Evolutionary conservation across 2,888 invertebrate genomes (phyloP).

Genomic region (Crematogaster levior): DNA sequence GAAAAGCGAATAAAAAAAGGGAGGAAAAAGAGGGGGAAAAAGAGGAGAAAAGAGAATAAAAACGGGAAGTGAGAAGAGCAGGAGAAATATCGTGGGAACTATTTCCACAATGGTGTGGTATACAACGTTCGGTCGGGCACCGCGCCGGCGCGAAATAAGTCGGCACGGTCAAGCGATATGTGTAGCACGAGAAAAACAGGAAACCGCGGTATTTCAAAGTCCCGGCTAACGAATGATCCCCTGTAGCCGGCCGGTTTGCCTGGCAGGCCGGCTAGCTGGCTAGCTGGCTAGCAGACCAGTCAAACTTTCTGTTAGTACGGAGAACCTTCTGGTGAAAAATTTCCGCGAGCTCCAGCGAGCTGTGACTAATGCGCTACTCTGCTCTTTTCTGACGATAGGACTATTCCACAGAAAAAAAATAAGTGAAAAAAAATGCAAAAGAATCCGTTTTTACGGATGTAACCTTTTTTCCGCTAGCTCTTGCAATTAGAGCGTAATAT

Average conservation of each 20-base stretch:
- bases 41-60: background rate
- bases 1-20: background rate
- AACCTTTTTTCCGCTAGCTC: background rate
- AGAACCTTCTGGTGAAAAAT: slow-evolving; percentile 64
- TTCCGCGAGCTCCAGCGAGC: slow-evolving; percentile 63
- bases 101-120: slow-evolving; percentile 45
- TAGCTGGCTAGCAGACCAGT: slow-evolving; percentile 56
- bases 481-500: background rate
- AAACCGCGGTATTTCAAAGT: slow-evolving; percentile 72
- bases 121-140: slow-evolving; percentile 46
- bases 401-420: background rate
- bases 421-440: background rate
- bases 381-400: slow-evolving; percentile 10
- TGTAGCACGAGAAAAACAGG: slow-evolving; percentile 70
- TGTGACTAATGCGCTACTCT: slow-evolving; percentile 75
- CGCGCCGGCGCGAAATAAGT: slow-evolving; percentile 51
- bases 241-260: slow-evolving; percentile 7
- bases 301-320: slow-evolving; percentile 73
- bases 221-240: slow-evolving; percentile 65
- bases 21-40: background rate
- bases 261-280: background rate
- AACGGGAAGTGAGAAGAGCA: slow-evolving; percentile 27
- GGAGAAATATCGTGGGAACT: slow-evolving; percentile 27
- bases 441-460: background rate
- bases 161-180: slow-evolving; percentile 60